phyloP scores from a whole-genome alignment of 1,140 invertebrate species.

The Drosophila novamexicana region DNA sequence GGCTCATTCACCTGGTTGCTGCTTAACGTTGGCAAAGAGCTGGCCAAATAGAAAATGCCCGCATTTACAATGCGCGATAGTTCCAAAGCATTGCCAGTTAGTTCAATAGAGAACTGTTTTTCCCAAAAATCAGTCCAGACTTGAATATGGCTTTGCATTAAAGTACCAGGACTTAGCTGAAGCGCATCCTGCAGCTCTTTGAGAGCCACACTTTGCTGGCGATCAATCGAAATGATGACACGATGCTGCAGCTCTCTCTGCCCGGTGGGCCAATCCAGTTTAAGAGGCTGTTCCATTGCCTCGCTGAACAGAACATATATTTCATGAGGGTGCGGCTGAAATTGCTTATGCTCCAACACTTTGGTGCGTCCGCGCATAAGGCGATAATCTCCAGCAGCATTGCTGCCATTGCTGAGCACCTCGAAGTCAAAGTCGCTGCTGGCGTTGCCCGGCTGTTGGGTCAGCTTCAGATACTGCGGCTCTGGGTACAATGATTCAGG shows the following conservation, averaged over 20 bases:
- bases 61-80: conserved; percentile 85
- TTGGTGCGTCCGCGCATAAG: conserved; percentile 51
- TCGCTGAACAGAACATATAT: conserved; percentile 71
- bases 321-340: conserved; percentile 84
- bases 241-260: conserved; percentile 84
- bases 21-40: conserved; percentile 85
- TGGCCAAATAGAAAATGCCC: conserved; percentile 86
- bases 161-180: not conserved
- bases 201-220: conserved; percentile 84
- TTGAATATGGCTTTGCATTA: conserved; percentile 50
- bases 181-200: conserved; percentile 85
- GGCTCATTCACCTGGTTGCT: conserved; percentile 84
- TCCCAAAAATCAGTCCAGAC: conserved; percentile 72
- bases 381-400: conserved; percentile 39
- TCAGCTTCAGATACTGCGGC: conserved; percentile 46
- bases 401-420: conserved; percentile 40
- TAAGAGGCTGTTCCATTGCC: conserved; percentile 39
- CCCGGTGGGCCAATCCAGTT: conserved; percentile 83
- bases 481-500: conserved; percentile 19
- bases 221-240: conserved; percentile 85
- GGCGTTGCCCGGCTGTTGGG: conserved; percentile 35
- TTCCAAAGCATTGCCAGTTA: conserved; percentile 85
- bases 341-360: conserved; percentile 73
- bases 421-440: conserved; percentile 61
- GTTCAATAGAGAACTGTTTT: conserved; percentile 77